A percentile compares a stretch with the other conserved stretches of the same genome.
Evolutionary conservation across 2,113 vertebrate genomes (phyloP).

Genomic region (Artemisiospiza belli): DNA sequence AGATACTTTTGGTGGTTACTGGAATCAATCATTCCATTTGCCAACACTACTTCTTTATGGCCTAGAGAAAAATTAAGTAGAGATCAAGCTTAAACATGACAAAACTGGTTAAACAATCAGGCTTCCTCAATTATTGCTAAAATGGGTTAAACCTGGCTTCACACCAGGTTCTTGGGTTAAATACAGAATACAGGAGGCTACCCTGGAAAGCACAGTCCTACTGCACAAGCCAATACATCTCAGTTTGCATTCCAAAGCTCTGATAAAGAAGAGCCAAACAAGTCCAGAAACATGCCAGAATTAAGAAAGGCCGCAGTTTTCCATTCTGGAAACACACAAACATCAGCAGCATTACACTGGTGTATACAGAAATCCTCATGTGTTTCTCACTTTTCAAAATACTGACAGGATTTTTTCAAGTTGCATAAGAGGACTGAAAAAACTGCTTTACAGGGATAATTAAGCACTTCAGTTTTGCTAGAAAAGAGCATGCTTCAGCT

Average conservation of each 20-base stretch:
- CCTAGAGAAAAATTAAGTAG: not conserved
- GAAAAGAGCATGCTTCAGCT: not conserved
- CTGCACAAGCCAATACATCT: not conserved
- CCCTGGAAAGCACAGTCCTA: not conserved
- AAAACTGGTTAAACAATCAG: not conserved
- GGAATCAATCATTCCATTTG: not conserved
- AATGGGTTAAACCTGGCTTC: constrained; percentile 8
- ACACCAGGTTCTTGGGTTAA: not conserved
- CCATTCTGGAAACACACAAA: not conserved
- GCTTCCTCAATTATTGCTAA: not conserved
- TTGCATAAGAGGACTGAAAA: not conserved
- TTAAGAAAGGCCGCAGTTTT: not conserved
- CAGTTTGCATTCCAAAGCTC: not conserved
- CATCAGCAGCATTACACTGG: not conserved
- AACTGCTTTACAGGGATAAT: not conserved
- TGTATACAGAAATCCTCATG: fast-evolving
- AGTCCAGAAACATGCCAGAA: not conserved
- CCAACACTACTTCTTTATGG: not conserved
- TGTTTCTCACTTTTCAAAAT: not conserved
- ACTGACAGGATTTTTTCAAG: not conserved
- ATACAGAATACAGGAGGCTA: not conserved
- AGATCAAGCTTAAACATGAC: not conserved
- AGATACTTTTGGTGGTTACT: not conserved
- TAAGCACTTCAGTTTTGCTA: not conserved
- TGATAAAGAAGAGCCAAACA: not conserved